Base-by-base conservation (phyloP, 2,888 invertebrate genomes). In the Limnephilus marmoratus region DNA sequence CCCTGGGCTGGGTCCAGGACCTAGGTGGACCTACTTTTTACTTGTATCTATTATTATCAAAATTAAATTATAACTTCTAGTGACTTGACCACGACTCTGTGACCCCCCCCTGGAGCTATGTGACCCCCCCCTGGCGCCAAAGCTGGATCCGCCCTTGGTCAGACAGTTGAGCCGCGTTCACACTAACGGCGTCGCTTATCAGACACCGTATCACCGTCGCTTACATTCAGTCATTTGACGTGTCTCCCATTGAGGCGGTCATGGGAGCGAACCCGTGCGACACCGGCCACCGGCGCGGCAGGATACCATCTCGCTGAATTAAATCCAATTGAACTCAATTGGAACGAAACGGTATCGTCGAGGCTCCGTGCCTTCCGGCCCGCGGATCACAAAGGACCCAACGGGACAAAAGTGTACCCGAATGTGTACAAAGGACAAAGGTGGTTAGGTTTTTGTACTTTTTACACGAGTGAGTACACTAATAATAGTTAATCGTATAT, bases 301-400 rank as follows among this genome's bases (percentile, higher is more conserved):
- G 88, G 88, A 80, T 89, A 80, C 80, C 88, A 53, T 89, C 81
- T 68, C 86, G 80, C 88, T 89, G 88, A 89, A 80, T 89, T 89
- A 80, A 89, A 89, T 89, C 81, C 80, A 89, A 89, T 89, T 89
- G 88, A 89, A 89, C 80, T 41, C 88, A 89, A 89, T 89, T 89
- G 88, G 80, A 89, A 89, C 37, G 88, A 89, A 89, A 89, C 80
- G 80, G 88, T 80, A 68, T n/a, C 1, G 88, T 37, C 80, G 80
- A 89, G 31, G 88, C 37, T 34, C 88, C 88, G 37, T 80, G 88
- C 88, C 80, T 89, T 89, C 88, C 88, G 88, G 81, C 41, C 88
- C n/a, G 41, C 88, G 37, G 80, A 29, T 80, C 88, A 89, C 88
- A 89, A 89, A 89, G 88, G 88, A 34, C 13, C 88, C n/a, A 89